Evolutionary conservation across 1,140 invertebrate species (phyloP).

Genomic region (Bicyclus anynana): DNA sequence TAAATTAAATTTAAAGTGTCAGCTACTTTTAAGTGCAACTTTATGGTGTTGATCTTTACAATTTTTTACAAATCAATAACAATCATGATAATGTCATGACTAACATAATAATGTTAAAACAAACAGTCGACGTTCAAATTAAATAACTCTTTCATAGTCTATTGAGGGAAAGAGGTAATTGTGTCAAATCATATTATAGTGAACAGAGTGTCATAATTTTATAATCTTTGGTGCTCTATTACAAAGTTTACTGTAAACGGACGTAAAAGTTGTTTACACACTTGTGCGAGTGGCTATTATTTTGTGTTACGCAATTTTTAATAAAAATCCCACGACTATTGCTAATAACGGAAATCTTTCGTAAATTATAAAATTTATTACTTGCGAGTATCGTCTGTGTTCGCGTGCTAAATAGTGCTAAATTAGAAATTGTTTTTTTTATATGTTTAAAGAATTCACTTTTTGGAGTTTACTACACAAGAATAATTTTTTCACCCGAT

Average conservation of each 20-base stretch:
- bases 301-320: not conserved
- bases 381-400: not conserved
- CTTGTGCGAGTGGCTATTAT: not conserved
- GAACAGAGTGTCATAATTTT: not conserved
- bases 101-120: too few relatives aligned
- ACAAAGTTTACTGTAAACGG: not conserved
- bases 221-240: not conserved
- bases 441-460: not conserved
- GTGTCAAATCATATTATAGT: not conserved
- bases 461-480: not conserved
- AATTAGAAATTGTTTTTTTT: not conserved
- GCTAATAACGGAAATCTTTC: constrained; percentile 15
- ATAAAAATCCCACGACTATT: constrained; percentile 11
- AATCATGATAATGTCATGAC: too few relatives aligned
- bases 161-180: too few relatives aligned
- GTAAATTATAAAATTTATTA: constrained; percentile 7
- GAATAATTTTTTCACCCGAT: too few relatives aligned
- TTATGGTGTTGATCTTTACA: too few relatives aligned
- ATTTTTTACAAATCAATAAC: too few relatives aligned
- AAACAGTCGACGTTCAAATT: too few relatives aligned
- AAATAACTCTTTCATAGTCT: too few relatives aligned
- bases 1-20: too few relatives aligned
- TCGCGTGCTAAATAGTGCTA: not conserved
- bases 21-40: too few relatives aligned
- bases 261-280: constrained; percentile 11